Percentiles rank a stretch among this genome's conserved stretches.
Conservation (phyloP, 2,797 vertebrate genomes). For the Gambusia yucatana region DNA sequence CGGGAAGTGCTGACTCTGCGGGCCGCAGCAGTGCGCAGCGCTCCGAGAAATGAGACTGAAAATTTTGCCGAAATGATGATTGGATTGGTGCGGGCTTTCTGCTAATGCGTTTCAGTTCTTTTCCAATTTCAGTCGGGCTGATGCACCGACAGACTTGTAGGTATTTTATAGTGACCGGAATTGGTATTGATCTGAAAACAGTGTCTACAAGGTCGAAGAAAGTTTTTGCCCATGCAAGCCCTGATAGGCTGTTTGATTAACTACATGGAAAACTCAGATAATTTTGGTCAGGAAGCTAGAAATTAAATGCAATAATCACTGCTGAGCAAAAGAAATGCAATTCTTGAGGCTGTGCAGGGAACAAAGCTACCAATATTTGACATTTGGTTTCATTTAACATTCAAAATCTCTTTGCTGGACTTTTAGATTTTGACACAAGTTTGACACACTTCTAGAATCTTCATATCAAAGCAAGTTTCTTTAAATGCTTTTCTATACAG, state of each 20-base stretch:
- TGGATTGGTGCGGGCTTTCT: conserved; percentile 56
- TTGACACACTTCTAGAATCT: background rate
- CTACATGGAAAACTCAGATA: background rate
- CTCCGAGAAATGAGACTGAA: conserved; percentile 57
- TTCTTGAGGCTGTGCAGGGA: background rate
- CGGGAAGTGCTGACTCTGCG: conserved; percentile 74
- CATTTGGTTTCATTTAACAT: background rate
- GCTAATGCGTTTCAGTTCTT: conserved; percentile 40
- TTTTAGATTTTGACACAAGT: background rate
- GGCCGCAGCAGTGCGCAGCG: conserved; percentile 34
- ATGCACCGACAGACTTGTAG: conserved; percentile 15
- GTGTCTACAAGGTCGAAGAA: conserved; percentile 1
- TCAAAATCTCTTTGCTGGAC: background rate
- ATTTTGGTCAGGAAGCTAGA: background rate
- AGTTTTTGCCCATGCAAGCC: background rate
- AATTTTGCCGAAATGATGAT: conserved; percentile 66
- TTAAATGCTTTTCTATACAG: background rate
- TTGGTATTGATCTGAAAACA: conserved; percentile 52
- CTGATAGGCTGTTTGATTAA: background rate
- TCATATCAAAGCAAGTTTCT: background rate
- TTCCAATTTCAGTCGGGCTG: conserved; percentile 40
- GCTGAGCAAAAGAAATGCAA: background rate
- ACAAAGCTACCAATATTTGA: background rate
- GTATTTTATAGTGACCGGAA: conserved; percentile 34
- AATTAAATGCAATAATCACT: background rate